Conservation (phyloP, 2,888 invertebrate species). For the Drosophila formosana region DNA sequence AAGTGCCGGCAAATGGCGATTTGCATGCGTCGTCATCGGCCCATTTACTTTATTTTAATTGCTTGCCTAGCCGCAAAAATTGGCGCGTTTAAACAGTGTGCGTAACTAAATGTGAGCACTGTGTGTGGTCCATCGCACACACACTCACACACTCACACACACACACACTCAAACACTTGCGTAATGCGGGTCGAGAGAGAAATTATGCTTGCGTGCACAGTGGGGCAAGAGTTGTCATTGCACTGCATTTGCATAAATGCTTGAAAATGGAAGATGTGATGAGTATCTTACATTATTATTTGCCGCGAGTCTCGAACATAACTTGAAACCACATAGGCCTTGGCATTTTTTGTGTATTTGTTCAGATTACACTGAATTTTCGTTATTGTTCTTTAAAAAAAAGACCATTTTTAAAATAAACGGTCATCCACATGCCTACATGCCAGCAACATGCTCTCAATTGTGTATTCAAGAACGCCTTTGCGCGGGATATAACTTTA, state of each 20-base stretch:
- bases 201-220: conserved; percentile 35
- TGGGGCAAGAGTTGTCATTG: conserved; percentile 22
- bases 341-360: not conserved
- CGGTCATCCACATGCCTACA: conserved; percentile 22
- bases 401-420: conserved; percentile 9
- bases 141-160: not conserved
- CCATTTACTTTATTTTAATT: conserved; percentile 70
- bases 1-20: conserved; percentile 68
- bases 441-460: conserved; percentile 20
- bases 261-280: too few relatives aligned
- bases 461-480: conserved; percentile 66
- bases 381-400: conserved; percentile 10
- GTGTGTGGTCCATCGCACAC: conserved; percentile 48
- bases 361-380: conserved; percentile 9
- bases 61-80: conserved; percentile 45
- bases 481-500: conserved; percentile 64
- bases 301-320: not conserved
- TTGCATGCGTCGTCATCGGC: conserved; percentile 69
- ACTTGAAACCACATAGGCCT: not conserved
- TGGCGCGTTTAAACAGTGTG: conserved; percentile 46
- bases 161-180: not conserved
- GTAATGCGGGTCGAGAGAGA: conserved; percentile 36
- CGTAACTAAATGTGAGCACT: conserved; percentile 29
- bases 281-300: not conserved
- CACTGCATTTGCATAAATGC: not conserved